A percentile compares a stretch with the other conserved stretches of the same genome.
phyloP scores from a whole-genome alignment of 2,888 invertebrate genomes.

The Pterostichus niger region DNA sequence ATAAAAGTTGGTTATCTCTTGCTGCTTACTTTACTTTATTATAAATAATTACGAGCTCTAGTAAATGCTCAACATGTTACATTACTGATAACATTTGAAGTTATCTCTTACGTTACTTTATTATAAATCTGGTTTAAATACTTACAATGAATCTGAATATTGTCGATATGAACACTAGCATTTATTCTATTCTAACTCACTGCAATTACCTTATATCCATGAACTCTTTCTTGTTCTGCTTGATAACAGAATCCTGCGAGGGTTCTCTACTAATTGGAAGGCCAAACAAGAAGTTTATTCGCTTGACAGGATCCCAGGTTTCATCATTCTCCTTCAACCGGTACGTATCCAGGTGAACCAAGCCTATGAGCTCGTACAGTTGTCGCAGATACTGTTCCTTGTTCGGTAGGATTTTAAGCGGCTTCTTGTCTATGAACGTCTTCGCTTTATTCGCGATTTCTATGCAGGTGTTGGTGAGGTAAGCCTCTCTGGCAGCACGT shows the following conservation, averaged over 20 bases:
- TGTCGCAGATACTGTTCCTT: constrained; percentile 74
- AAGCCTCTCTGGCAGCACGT: constrained; percentile 72
- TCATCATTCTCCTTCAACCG: constrained; percentile 73
- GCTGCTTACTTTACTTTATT: too few relatives aligned
- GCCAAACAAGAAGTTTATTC: constrained; percentile 74
- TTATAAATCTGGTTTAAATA: too few relatives aligned
- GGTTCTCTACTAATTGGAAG: constrained; percentile 72
- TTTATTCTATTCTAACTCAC: too few relatives aligned
- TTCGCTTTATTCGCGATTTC: constrained; percentile 75
- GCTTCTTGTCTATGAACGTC: constrained; percentile 75
- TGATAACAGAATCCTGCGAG: constrained; percentile 74
- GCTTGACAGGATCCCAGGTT: constrained; percentile 71
- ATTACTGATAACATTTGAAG: too few relatives aligned
- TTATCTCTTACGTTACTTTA: too few relatives aligned
- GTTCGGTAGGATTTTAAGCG: constrained; percentile 75
- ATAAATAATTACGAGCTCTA: too few relatives aligned
- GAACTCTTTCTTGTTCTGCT: constrained; percentile 72
- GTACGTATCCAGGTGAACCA: constrained; percentile 76
- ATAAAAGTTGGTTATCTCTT: too few relatives aligned
- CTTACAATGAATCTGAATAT: too few relatives aligned
- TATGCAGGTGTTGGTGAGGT: constrained; percentile 69
- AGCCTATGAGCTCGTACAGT: constrained; percentile 76
- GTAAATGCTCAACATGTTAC: too few relatives aligned
- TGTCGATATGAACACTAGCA: too few relatives aligned
- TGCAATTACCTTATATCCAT: constrained; percentile 72